Evolutionary conservation across 2,113 vertebrate species (phyloP).

Genomic region (Gnathonemus longibarbis): DNA sequence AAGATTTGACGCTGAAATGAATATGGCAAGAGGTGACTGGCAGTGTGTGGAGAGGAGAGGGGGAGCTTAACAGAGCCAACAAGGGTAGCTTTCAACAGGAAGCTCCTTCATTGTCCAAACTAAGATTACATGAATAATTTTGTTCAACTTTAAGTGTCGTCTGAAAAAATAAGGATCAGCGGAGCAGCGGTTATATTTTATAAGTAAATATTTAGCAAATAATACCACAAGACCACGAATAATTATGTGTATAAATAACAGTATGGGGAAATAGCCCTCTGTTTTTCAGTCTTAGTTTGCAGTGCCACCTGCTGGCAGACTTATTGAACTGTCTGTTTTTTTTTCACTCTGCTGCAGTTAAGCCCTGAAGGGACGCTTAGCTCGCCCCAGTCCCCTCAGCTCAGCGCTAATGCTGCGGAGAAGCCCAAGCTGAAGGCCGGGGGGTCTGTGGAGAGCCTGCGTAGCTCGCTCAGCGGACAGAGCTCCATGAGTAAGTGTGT

Average conservation of each 20-base stretch:
- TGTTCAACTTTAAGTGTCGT: not conserved
- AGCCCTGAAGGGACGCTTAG: slow-evolving; percentile 64
- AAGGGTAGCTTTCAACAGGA: not conserved
- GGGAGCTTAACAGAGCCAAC: not conserved
- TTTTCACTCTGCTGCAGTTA: slow-evolving; percentile 46
- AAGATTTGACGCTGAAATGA: not conserved
- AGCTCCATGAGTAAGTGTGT: slow-evolving; percentile 88
- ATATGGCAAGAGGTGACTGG: not conserved
- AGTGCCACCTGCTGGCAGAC: slow-evolving; percentile 9
- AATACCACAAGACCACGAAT: not conserved
- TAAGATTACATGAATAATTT: not conserved
- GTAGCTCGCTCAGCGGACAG: slow-evolving; percentile 91
- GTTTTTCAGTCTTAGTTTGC: not conserved
- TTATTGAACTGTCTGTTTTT: not conserved
- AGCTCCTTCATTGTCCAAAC: not conserved
- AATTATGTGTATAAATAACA: not conserved
- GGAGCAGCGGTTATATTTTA: not conserved
- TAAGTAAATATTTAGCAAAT: not conserved
- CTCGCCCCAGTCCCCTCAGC: slow-evolving; percentile 62
- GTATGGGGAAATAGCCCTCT: not conserved
- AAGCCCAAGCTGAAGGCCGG: slow-evolving; percentile 85
- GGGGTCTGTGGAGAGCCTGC: slow-evolving; percentile 91
- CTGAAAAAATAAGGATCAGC: not conserved
- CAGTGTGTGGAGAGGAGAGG: not conserved
- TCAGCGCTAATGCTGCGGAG: slow-evolving; percentile 66